A percentile compares a stretch with the other conserved stretches of the same genome.
phyloP scores from a whole-genome alignment of 2,113 vertebrate species.

The Mesoclemmys tuberculata region DNA sequence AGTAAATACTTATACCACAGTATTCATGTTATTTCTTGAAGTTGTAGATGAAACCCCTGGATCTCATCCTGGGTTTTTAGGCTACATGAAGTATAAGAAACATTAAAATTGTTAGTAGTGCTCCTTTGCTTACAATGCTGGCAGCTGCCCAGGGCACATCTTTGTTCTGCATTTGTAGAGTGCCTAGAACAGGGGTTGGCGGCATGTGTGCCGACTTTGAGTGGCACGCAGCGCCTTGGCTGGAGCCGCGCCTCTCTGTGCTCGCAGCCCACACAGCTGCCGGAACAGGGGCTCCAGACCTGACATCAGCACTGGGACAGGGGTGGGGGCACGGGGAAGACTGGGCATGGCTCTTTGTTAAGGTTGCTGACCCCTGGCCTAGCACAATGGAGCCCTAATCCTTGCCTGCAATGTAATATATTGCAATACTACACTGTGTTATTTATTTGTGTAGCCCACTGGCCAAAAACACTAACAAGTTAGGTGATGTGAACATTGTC shows the following conservation, averaged over 20 bases:
- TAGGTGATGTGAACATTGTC: background rate
- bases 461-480: background rate
- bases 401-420: background rate
- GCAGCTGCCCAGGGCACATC: background rate
- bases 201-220: too few species aligned
- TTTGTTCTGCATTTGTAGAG: background rate
- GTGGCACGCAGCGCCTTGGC: too few species aligned
- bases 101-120: background rate
- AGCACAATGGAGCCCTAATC: background rate
- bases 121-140: background rate
- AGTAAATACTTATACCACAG: background rate
- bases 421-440: background rate
- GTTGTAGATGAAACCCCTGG: background rate
- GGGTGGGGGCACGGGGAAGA: background rate
- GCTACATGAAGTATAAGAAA: background rate
- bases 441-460: background rate
- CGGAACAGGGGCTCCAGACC: too few species aligned
- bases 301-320: background rate
- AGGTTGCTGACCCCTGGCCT: background rate
- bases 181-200: background rate
- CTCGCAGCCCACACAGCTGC: too few species aligned
- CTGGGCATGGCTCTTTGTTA: too few species aligned
- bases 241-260: too few species aligned
- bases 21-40: background rate
- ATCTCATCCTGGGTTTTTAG: background rate